A percentile compares a stretch with the other conserved stretches of the same genome.
These are phyloP conservation scores for Celastrina argiolus DNA, from an alignment of 2,888 invertebrate species.

Conservation along the genomic window DNA sequence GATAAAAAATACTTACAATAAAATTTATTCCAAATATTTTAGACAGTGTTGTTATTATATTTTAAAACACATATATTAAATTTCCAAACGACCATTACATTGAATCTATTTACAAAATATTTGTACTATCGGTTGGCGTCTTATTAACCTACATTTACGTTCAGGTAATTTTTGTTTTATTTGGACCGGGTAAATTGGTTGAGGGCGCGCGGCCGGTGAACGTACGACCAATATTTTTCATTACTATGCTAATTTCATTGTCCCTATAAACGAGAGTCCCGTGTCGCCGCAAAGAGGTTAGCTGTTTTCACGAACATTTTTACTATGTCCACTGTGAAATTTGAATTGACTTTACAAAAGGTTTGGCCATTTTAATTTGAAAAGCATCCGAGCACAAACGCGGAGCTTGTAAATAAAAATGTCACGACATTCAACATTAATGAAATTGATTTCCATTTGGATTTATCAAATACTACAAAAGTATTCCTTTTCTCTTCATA, in stretches of 20 bases:
- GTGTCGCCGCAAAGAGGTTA: slow-evolving; percentile 66
- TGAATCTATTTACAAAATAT: background rate
- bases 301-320: slow-evolving; percentile 62
- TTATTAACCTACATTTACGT: slow-evolving; percentile 22
- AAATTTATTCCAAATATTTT: no score
- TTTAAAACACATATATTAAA: no score
- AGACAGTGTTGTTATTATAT: no score
- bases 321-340: slow-evolving; percentile 66
- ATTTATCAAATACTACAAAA: background rate
- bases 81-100: no score
- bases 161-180: slow-evolving; percentile 28
- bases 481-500: background rate
- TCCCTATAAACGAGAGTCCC: slow-evolving; percentile 66
- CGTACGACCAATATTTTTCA: slow-evolving; percentile 72
- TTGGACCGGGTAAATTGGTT: slow-evolving; percentile 30
- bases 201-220: slow-evolving; percentile 43
- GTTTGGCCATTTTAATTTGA: slow-evolving; percentile 62
- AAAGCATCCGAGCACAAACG: slow-evolving; percentile 56
- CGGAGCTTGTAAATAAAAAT: slow-evolving; percentile 26
- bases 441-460: slow-evolving; percentile 6
- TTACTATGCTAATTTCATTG: slow-evolving; percentile 77
- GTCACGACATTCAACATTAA: background rate
- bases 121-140: slow-evolving; percentile 11
- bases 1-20: no score
- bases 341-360: slow-evolving; percentile 65